Percentiles rank a stretch among this genome's conserved stretches.
phyloP scores from a whole-genome alignment of 2,113 vertebrate species.

The Montifringilla adamsi region DNA sequence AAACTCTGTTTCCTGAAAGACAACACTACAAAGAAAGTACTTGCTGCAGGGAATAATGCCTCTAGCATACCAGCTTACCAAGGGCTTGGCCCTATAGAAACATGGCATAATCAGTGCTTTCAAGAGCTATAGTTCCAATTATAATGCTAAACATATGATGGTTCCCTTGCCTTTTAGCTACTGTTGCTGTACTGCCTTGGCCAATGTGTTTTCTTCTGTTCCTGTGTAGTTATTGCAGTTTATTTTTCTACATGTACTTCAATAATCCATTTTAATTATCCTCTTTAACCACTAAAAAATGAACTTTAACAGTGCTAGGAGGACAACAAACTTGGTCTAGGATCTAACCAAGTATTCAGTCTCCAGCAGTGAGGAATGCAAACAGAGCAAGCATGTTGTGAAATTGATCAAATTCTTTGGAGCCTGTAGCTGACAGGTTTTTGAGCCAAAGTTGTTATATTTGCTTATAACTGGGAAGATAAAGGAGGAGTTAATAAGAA shows the following conservation, averaged over 20 bases:
- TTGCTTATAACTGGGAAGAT: not conserved
- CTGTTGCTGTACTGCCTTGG: not conserved
- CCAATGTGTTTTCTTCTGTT: not conserved
- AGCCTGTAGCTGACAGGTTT: not conserved
- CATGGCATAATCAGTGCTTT: slow-evolving; percentile 6
- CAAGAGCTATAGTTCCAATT: slow-evolving; percentile 21
- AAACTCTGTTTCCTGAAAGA: not conserved
- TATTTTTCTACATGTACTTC: not conserved
- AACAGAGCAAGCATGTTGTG: not conserved
- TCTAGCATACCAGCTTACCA: not conserved
- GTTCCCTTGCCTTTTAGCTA: not conserved
- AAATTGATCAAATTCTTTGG: not conserved
- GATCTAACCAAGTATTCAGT: not conserved
- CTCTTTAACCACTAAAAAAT: not conserved
- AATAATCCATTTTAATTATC: not conserved
- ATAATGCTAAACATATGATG: not conserved
- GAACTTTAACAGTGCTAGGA: not conserved
- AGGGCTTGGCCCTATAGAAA: not conserved
- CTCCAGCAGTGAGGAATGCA: not conserved
- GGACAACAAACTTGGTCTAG: not conserved
- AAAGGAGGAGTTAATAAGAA: not conserved
- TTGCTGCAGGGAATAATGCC: not conserved
- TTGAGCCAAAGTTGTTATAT: not conserved
- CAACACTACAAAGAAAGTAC: not conserved
- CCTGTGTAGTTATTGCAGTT: not conserved